Conservation (phyloP, 2,888 invertebrate species). For the Glyphotaelius pellucidus region DNA sequence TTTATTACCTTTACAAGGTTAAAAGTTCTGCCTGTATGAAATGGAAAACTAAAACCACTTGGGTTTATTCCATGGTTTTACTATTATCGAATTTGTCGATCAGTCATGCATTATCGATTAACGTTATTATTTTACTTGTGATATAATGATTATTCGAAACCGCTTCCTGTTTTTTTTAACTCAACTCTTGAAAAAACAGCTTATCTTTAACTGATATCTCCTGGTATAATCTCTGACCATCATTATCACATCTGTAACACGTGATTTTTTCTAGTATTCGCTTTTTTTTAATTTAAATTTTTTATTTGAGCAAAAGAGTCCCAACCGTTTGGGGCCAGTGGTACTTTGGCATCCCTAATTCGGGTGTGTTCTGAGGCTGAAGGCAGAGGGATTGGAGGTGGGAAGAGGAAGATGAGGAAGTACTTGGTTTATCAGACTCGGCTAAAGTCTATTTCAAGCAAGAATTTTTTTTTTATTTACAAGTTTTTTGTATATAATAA, state of each 20-base stretch:
- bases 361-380: too few relatives aligned
- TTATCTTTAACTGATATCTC: background rate
- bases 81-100: background rate
- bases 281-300: background rate
- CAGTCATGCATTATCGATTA: background rate
- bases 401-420: too few relatives aligned
- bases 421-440: too few relatives aligned
- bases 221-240: background rate
- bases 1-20: background rate
- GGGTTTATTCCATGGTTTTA: background rate
- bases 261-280: background rate
- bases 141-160: background rate
- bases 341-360: too few relatives aligned
- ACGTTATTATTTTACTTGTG: background rate
- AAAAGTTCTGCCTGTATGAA: background rate
- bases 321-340: too few relatives aligned
- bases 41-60: background rate
- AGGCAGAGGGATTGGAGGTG: too few relatives aligned
- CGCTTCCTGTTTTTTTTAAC: conserved; percentile 34
- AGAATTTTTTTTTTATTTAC: too few relatives aligned
- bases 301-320: too few relatives aligned
- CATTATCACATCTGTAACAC: background rate
- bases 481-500: too few relatives aligned
- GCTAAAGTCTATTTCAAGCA: too few relatives aligned
- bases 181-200: background rate